Evolutionary conservation across 2,113 vertebrate genomes (phyloP).

Genomic region (Brienomyrus brachyistius): DNA sequence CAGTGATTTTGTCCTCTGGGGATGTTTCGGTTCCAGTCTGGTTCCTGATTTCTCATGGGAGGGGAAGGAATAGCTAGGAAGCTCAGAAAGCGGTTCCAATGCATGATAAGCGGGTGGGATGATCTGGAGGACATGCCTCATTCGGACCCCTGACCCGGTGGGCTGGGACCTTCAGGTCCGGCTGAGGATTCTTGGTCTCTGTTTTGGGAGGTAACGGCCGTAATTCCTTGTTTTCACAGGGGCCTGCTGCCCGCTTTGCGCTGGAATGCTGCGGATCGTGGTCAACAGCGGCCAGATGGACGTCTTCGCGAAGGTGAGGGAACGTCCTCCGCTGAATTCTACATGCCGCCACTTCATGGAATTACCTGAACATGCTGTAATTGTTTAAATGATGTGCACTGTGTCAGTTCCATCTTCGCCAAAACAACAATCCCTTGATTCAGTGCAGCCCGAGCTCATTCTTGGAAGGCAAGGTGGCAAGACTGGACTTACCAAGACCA

Average conservation of each 20-base stretch:
- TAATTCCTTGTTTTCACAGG: slow-evolving; percentile 51
- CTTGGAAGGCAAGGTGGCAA: too few species aligned
- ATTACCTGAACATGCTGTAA: not conserved
- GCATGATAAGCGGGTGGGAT: not conserved
- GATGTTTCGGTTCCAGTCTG: not conserved
- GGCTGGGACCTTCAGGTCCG: not conserved
- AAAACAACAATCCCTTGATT: too few species aligned
- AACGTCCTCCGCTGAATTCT: not conserved
- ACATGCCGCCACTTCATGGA: not conserved
- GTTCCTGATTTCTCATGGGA: not conserved
- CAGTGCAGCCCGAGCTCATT: too few species aligned
- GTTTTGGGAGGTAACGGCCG: not conserved
- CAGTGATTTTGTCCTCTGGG: not conserved
- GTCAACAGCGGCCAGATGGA: slow-evolving; percentile 90
- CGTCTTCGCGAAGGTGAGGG: slow-evolving; percentile 78
- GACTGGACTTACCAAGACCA: too few species aligned
- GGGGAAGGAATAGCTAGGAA: not conserved
- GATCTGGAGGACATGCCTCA: not conserved
- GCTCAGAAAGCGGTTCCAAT: not conserved
- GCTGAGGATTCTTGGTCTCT: not conserved
- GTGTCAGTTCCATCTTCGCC: too few species aligned
- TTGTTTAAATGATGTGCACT: not conserved
- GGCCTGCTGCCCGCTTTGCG: slow-evolving; percentile 91
- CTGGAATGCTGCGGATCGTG: slow-evolving; percentile 85
- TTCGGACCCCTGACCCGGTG: not conserved